These are phyloP conservation scores for Sinocyclocheilus rhinocerous DNA, from an alignment of 2,113 vertebrate species.

Conservation along the genomic window DNA sequence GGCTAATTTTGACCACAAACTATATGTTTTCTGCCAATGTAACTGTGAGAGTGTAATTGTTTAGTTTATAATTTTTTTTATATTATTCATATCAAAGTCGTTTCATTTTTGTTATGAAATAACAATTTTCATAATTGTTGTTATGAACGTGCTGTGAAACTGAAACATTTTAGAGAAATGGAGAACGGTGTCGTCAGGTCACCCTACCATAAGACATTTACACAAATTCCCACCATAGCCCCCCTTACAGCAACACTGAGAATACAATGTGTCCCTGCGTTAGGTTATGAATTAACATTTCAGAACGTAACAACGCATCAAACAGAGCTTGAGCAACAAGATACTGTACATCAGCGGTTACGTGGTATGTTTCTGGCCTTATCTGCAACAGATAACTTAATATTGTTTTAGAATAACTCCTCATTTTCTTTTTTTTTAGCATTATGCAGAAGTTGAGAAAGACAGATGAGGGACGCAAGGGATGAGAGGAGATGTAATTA, in stretches of 20 bases:
- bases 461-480: slow-evolving; percentile 45
- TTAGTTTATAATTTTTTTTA: no score
- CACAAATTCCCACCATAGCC: background rate
- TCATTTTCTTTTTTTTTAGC: background rate
- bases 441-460: background rate
- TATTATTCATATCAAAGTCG: no score
- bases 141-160: no score
- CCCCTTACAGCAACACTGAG: background rate
- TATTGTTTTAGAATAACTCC: background rate
- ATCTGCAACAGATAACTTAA: background rate
- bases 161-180: no score
- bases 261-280: background rate
- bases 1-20: no score
- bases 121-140: no score
- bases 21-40: no score
- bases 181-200: no score
- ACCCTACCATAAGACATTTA: background rate
- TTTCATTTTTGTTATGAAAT: no score
- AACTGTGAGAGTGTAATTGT: no score
- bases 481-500: slow-evolving; percentile 75
- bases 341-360: background rate
- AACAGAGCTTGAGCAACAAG: background rate
- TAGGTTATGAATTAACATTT: background rate
- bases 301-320: background rate
- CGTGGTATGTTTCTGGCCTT: background rate